Percentiles rank a stretch among this genome's conserved stretches.
phyloP scores from a whole-genome alignment of 2,888 invertebrate species.

The Lasioglossum morio region DNA sequence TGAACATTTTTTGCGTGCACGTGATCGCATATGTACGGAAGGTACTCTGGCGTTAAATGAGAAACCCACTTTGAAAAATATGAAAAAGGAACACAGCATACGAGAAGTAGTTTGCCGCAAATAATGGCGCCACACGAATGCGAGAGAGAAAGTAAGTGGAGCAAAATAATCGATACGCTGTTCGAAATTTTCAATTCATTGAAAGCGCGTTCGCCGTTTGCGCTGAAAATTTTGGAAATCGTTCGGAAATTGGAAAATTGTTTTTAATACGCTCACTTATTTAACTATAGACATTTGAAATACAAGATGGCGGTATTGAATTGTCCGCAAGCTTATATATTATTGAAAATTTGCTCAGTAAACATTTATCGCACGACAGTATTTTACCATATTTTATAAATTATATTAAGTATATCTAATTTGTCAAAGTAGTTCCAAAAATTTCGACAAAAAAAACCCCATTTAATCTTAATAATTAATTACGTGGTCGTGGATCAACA shows the following conservation, averaged over 20 bases:
- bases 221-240: not conserved
- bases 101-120: constrained; percentile 27
- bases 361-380: not conserved
- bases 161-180: constrained; percentile 23
- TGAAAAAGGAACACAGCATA: constrained; percentile 33
- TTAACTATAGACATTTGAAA: not conserved
- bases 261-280: not conserved
- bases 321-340: not conserved
- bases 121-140: constrained; percentile 34
- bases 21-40: constrained; percentile 19
- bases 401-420: not conserved
- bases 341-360: not conserved
- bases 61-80: constrained; percentile 49
- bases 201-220: not conserved
- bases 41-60: constrained; percentile 31
- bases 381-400: not conserved
- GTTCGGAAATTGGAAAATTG: not conserved
- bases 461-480: not conserved
- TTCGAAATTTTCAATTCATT: constrained; percentile 33
- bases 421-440: not conserved
- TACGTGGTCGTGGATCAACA: not conserved
- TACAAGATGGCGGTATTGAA: not conserved
- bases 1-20: constrained; percentile 19
- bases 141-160: constrained; percentile 36
- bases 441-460: not conserved